phyloP scores from a whole-genome alignment of 2,888 invertebrate genomes.

The Xestobium rufovillosum region DNA sequence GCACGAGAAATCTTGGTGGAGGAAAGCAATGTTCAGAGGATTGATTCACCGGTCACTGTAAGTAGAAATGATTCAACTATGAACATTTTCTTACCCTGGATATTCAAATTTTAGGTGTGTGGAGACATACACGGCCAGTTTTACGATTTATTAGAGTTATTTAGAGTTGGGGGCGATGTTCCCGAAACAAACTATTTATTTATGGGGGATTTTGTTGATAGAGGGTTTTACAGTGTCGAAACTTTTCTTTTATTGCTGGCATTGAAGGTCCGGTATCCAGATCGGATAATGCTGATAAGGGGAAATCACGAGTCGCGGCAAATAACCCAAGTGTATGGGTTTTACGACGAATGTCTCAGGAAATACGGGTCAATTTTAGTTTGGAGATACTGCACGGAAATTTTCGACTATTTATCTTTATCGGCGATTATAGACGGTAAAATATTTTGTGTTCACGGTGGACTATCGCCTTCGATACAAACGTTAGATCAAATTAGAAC shows the following conservation, averaged over 20 bases:
- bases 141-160: constrained; percentile 94
- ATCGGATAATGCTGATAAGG: constrained; percentile 94
- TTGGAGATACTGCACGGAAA: constrained; percentile 99
- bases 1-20: constrained; percentile 98
- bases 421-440: constrained; percentile 97
- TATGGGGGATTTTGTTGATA: constrained; percentile 99
- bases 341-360: constrained; percentile 97
- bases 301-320: constrained; percentile 99
- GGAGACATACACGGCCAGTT: constrained; percentile 99
- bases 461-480: constrained; percentile 96
- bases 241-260: constrained; percentile 94
- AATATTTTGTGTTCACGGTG: constrained; percentile 90
- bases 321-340: constrained; percentile 99
- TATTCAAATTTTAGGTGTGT: constrained; percentile 69
- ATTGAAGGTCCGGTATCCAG: constrained; percentile 96
- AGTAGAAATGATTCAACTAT: constrained; percentile 36
- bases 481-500: constrained; percentile 97
- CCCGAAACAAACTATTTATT: constrained; percentile 99
- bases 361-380: constrained; percentile 98
- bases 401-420: constrained; percentile 94
- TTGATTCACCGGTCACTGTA: constrained; percentile 98
- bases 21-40: constrained; percentile 98
- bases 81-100: not conserved
- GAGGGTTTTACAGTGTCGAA: constrained; percentile 98
- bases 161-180: constrained; percentile 98